Evolutionary conservation across 2,888 invertebrate genomes (phyloP).

Genomic region (Epistrophe grossulariae): DNA sequence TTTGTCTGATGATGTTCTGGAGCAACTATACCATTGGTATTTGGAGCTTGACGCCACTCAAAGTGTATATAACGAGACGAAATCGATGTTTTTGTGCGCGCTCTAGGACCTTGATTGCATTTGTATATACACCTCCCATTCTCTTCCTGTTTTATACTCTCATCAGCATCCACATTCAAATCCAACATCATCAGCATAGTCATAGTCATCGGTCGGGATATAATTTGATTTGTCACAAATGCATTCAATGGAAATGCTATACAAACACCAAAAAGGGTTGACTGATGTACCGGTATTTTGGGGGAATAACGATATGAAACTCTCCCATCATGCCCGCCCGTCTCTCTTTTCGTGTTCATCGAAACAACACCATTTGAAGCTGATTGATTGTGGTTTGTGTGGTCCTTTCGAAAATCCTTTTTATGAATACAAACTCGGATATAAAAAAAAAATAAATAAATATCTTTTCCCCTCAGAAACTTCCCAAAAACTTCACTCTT

Average conservation of each 20-base stretch:
- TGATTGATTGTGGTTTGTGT: constrained; percentile 70
- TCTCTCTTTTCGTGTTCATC: not conserved
- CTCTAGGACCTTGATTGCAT: constrained; percentile 67
- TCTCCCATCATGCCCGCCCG: not conserved
- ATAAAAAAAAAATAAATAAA: constrained; percentile 15
- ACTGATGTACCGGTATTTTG: constrained; percentile 2
- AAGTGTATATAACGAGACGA: constrained; percentile 49
- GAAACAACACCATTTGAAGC: constrained; percentile 62
- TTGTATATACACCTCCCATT: constrained; percentile 42
- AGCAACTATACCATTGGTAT: not conserved
- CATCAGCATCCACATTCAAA: constrained; percentile 20
- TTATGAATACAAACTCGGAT: constrained; percentile 10
- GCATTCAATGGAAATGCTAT: constrained; percentile 70
- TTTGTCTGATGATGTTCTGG: not conserved
- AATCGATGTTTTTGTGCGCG: constrained; percentile 54
- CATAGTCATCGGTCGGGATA: constrained; percentile 36
- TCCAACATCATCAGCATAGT: not conserved
- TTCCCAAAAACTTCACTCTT: constrained; percentile 23
- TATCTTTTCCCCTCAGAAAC: constrained; percentile 14
- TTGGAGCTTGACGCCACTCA: constrained; percentile 46
- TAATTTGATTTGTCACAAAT: constrained; percentile 72
- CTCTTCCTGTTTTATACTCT: not conserved
- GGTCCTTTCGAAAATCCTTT: constrained; percentile 40
- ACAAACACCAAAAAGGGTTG: constrained; percentile 51
- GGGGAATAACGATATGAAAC: not conserved